Percentiles rank a stretch among this genome's conserved stretches.
Evolutionary conservation across 2,113 vertebrate genomes (phyloP).

Genomic region (Numida meleagris): DNA sequence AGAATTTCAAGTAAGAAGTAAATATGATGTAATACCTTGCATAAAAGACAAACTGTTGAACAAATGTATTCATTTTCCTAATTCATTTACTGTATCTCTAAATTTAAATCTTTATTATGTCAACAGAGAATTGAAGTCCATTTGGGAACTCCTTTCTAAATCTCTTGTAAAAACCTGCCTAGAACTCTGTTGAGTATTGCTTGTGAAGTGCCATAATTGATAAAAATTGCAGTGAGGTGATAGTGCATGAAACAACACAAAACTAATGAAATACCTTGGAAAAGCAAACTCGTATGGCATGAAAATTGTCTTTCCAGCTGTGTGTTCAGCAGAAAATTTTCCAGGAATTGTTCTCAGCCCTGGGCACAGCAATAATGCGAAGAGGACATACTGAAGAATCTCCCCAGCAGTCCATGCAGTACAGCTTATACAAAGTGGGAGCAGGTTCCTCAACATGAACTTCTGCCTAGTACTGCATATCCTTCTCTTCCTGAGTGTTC

Average conservation of each 20-base stretch:
- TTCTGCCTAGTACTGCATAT: background rate
- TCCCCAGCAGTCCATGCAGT: background rate
- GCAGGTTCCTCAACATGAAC: rapidly evolving
- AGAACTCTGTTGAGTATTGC: background rate
- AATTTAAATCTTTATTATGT: background rate
- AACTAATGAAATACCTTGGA: background rate
- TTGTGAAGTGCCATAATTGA: background rate
- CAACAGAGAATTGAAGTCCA: background rate
- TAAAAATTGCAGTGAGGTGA: background rate
- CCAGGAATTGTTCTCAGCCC: background rate
- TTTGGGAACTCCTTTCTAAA: background rate
- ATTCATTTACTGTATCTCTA: background rate
- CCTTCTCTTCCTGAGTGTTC: background rate
- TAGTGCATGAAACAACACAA: background rate
- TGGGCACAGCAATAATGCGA: background rate
- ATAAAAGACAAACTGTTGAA: background rate
- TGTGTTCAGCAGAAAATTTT: background rate
- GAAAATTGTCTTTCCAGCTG: background rate
- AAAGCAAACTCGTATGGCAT: background rate
- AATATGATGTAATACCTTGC: background rate
- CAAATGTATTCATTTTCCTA: background rate
- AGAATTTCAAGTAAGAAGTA: background rate
- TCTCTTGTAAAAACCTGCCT: background rate
- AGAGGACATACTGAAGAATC: rapidly evolving
- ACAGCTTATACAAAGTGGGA: background rate